Percentiles rank a stretch among this genome's conserved stretches.
Conservation (phyloP, 2,797 vertebrate genomes). For the Spinus pinus region DNA sequence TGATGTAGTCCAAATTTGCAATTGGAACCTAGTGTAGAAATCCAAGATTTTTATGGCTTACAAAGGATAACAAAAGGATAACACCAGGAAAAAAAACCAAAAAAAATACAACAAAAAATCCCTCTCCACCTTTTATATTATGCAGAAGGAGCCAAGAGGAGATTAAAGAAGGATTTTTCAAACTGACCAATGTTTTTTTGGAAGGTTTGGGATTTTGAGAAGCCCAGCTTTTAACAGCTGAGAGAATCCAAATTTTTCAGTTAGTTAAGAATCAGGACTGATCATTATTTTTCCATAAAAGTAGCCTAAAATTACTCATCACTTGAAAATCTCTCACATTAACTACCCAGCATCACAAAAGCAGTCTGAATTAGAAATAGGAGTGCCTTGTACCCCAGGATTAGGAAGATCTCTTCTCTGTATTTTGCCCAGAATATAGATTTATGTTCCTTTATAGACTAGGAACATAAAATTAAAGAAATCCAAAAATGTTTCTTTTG, state of each 20-base stretch:
- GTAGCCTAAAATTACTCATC: neutral
- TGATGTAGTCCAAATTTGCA: slow-evolving; percentile 24
- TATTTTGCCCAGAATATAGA: neutral
- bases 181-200: neutral
- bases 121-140: neutral
- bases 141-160: neutral
- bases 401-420: neutral
- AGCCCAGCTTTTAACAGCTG: neutral
- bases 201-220: neutral
- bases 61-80: neutral
- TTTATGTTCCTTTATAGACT: too few relatives aligned
- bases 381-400: neutral
- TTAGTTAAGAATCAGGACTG: neutral
- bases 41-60: neutral
- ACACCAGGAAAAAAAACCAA: neutral
- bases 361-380: neutral
- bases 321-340: neutral
- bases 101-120: too few relatives aligned
- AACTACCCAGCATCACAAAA: neutral
- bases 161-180: neutral
- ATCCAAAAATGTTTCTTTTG: neutral
- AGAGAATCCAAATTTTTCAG: neutral
- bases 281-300: neutral
- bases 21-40: neutral
- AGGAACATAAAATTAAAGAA: neutral